These are phyloP conservation scores for Sinohyriopsis cumingii DNA, from an alignment of 2,888 invertebrate species.

Conservation along the genomic window DNA sequence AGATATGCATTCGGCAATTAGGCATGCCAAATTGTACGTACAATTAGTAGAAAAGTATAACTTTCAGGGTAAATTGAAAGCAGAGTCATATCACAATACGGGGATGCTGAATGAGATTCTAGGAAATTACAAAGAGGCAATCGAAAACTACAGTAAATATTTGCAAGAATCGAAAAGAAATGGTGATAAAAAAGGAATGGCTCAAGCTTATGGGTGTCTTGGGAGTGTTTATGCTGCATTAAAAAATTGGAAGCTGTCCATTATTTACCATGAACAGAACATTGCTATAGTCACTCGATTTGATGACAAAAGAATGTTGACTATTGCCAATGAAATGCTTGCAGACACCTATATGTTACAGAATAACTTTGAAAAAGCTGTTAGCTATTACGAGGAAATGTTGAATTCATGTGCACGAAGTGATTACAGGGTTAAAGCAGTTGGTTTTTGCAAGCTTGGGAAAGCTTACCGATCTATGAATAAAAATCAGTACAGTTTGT, in stretches of 20 bases:
- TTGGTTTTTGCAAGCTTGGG: slow-evolving; percentile 62
- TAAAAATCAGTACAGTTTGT: slow-evolving; percentile 57
- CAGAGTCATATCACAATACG: slow-evolving; percentile 63
- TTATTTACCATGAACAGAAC: slow-evolving; percentile 65
- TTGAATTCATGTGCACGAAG: slow-evolving; percentile 40
- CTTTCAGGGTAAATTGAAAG: slow-evolving; percentile 45
- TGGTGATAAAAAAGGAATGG: slow-evolving; percentile 54
- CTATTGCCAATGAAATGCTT: slow-evolving; percentile 61
- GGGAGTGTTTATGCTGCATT: slow-evolving; percentile 65
- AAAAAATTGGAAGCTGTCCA: slow-evolving; percentile 57
- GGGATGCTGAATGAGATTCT: slow-evolving; percentile 66
- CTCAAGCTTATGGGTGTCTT: slow-evolving; percentile 66
- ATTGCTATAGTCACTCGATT: slow-evolving; percentile 52
- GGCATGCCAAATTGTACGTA: slow-evolving; percentile 58
- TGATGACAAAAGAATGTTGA: slow-evolving; percentile 50
- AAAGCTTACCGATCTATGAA: slow-evolving; percentile 53
- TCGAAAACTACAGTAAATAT: slow-evolving; percentile 61
- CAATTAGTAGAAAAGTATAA: slow-evolving; percentile 42
- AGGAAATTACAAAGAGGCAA: slow-evolving; percentile 60
- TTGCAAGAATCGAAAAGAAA: slow-evolving; percentile 50
- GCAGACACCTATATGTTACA: slow-evolving; percentile 63
- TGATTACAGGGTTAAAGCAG: slow-evolving; percentile 45
- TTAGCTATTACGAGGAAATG: slow-evolving; percentile 50
- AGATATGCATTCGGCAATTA: slow-evolving; percentile 57
- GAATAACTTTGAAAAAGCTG: slow-evolving; percentile 55